Base-by-base conservation (phyloP, 2,888 invertebrate species). In the Druceiella hillmani region DNA sequence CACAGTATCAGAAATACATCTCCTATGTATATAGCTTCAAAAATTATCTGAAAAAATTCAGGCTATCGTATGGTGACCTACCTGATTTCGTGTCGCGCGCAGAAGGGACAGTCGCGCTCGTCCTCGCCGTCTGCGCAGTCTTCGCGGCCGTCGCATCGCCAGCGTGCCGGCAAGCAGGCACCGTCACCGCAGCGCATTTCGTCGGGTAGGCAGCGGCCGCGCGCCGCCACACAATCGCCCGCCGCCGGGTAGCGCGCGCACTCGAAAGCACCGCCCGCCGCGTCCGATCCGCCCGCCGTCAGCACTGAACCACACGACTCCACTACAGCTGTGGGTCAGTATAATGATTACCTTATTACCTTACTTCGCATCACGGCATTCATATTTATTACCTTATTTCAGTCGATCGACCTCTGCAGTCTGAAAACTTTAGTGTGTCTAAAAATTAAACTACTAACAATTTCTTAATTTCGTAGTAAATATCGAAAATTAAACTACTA, bases 221-320 rank as follows among this genome's bases (percentile, higher is more conserved):
- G 57, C 2, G 65, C 60, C 0, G 68, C 69, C 2, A 76, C 66
- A 49, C 81, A 82, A 53, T 78, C 73, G 22, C 58, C 61, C 2
- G 62, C 62, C 29, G 71, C 74, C 1, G 76, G 74, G 55, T 81
- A 83, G 30, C 66, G 67, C 33, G 69, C 67, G 56, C 82, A 83
- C 49, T 76, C 67, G 52, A 82, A 79, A n/a, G n/a, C n/a, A n/a
- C 58, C 56, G 16, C 55, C 57, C 2, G 65, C 60, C 0, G 68
- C 69, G 2, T 76, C 66, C 49, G 81, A 82, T 53, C 78, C 73
- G 22, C 58, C 61, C 2, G 62, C 62, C 29, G 71, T 74, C 1
- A 76, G 74, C 82, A 83, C 49, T 76, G 66, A 52, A 82, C 79
- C n/a, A n/a, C n/a, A n/a, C n/a, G n/a, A 65, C 48, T 80, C 79